Conservation (phyloP, 2,888 invertebrate genomes). For the Dryobotodes eremita region DNA sequence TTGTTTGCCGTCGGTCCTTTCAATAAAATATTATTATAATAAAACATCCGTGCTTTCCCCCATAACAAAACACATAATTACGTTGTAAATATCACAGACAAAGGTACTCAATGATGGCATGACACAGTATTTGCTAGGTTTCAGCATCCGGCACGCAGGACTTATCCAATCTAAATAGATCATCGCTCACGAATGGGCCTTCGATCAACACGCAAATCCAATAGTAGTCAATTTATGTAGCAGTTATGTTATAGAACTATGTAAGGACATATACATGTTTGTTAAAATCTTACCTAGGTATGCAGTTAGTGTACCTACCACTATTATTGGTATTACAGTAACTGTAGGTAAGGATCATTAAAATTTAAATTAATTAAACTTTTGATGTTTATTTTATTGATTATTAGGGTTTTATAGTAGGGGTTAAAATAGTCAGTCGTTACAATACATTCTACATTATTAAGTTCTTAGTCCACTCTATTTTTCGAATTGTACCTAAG, state of each 20-base stretch:
- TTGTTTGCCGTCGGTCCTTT: not conserved
- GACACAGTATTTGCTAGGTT: slow-evolving; percentile 86
- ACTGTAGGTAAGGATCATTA: too few relatives aligned
- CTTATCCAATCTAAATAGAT: slow-evolving; percentile 88
- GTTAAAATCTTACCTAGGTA: not conserved
- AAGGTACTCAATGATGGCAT: slow-evolving; percentile 68
- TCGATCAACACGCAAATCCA: slow-evolving; percentile 83
- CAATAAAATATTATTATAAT: slow-evolving; percentile 21
- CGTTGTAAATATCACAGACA: slow-evolving; percentile 61
- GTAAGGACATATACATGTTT: not conserved
- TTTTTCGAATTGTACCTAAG: too few relatives aligned
- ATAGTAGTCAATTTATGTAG: slow-evolving; percentile 66
- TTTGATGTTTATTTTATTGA: too few relatives aligned
- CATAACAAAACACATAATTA: slow-evolving; percentile 56
- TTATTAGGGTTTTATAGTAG: too few relatives aligned
- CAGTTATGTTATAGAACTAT: slow-evolving; percentile 4
- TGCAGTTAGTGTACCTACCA: too few relatives aligned
- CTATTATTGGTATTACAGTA: not conserved
- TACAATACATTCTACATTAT: too few relatives aligned
- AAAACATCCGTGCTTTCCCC: slow-evolving; percentile 43
- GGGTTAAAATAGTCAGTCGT: too few relatives aligned
- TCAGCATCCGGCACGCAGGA: slow-evolving; percentile 89
- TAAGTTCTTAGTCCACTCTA: too few relatives aligned
- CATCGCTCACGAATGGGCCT: slow-evolving; percentile 86
- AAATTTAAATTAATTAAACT: too few relatives aligned